phyloP scores from a whole-genome alignment of 2,113 vertebrate species.

The Campylomormyrus numenius region DNA sequence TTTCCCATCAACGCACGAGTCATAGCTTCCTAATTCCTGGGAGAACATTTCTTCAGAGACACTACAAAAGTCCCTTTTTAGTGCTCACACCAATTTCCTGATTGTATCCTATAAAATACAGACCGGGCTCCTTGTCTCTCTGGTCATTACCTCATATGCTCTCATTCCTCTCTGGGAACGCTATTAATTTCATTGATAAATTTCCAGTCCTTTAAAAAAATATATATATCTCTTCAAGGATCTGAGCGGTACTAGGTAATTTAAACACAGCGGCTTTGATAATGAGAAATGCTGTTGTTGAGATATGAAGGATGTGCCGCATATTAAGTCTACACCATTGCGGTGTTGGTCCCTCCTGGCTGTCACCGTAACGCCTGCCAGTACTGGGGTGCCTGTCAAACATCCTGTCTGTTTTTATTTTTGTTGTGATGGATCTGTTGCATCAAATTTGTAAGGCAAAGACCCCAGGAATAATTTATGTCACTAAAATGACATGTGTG shows the following conservation, averaged over 20 bases:
- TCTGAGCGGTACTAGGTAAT: neutral
- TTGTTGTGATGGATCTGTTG: slow-evolving; percentile 26
- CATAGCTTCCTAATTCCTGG: neutral
- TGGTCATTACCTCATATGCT: too few relatives aligned
- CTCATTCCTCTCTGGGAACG: neutral
- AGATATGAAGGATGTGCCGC: neutral
- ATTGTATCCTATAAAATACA: neutral
- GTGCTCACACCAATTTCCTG: neutral
- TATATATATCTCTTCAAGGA: neutral
- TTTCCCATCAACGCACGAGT: slow-evolving; percentile 7
- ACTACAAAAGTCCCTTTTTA: neutral
- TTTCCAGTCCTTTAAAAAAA: neutral
- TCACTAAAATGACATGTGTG: slow-evolving; percentile 37
- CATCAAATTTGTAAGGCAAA: slow-evolving; percentile 24
- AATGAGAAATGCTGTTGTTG: neutral
- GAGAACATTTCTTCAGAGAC: neutral
- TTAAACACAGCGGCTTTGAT: neutral
- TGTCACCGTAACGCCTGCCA: neutral
- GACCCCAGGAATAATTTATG: slow-evolving; percentile 39
- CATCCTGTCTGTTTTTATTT: slow-evolving; percentile 23
- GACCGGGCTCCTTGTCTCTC: neutral
- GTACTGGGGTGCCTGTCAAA: neutral
- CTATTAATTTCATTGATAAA: neutral
- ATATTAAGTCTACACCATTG: neutral
- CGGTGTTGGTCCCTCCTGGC: neutral